Percentiles rank a stretch among this genome's conserved stretches.
These are phyloP conservation scores for Nothocercus nigrocapillus DNA, from an alignment of 2,113 vertebrate genomes.

Conservation along the genomic window DNA sequence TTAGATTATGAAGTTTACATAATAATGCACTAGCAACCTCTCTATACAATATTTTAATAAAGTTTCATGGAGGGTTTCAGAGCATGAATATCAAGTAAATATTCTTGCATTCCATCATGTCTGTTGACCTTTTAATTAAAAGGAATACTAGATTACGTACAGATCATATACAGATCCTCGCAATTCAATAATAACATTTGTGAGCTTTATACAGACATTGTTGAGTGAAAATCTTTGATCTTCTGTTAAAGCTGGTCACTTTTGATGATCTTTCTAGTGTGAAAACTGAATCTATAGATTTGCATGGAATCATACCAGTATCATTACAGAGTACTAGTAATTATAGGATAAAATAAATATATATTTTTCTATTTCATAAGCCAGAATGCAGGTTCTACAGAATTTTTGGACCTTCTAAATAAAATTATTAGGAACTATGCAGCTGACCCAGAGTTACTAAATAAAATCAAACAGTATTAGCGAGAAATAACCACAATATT, in stretches of 20 bases:
- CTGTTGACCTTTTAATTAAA: conserved; percentile 68
- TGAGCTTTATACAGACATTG: neutral
- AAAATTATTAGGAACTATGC: conserved; percentile 4
- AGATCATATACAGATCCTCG: neutral
- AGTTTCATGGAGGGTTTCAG: neutral
- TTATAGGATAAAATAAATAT: conserved; percentile 1
- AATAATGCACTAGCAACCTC: neutral
- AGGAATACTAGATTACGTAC: neutral
- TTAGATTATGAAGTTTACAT: conserved; percentile 8
- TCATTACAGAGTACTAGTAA: neutral
- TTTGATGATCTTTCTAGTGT: neutral
- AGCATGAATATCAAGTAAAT: conserved; percentile 66
- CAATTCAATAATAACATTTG: neutral
- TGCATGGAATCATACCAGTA: neutral
- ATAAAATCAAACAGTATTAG: conserved; percentile 1
- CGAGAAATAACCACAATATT: neutral
- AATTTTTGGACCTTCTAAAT: conserved; percentile 30
- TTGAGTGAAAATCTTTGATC: neutral
- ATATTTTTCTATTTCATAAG: conserved; percentile 49
- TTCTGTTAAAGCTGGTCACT: neutral
- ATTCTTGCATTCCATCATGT: conserved; percentile 45
- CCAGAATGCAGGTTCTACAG: conserved; percentile 17
- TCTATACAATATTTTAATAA: conserved; percentile 41
- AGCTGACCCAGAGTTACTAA: neutral
- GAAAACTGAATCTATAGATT: neutral